These are phyloP conservation scores for Pandemis cinnamomeana DNA, from an alignment of 2,888 invertebrate species.

Conservation along the genomic window DNA sequence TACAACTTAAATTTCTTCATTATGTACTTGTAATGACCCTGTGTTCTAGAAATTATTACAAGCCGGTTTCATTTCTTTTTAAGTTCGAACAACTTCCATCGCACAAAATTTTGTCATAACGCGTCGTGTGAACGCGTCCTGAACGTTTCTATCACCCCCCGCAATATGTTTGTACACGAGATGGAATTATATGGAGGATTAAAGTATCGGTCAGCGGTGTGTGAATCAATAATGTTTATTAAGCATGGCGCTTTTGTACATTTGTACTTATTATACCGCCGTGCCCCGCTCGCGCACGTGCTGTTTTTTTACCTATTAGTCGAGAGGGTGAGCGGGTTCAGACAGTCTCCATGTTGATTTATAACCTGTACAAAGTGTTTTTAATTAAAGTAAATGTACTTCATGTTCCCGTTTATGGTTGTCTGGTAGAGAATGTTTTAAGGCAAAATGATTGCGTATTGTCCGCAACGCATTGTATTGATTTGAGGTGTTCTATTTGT, in stretches of 20 bases:
- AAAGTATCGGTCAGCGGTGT: slow-evolving; percentile 65
- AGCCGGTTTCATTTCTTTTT: too few relatives aligned
- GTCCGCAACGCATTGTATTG: too few relatives aligned
- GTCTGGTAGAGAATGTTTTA: too few relatives aligned
- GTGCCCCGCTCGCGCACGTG: slow-evolving; percentile 51
- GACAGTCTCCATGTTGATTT: not conserved
- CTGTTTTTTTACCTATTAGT: slow-evolving; percentile 10
- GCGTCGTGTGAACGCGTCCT: slow-evolving; percentile 25
- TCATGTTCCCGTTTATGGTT: not conserved
- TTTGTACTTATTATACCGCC: slow-evolving; percentile 55
- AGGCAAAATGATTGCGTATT: too few relatives aligned
- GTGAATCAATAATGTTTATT: slow-evolving; percentile 72
- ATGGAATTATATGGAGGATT: slow-evolving; percentile 67
- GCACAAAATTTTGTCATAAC: not conserved
- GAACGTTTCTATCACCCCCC: slow-evolving; percentile 59
- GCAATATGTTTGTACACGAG: slow-evolving; percentile 68
- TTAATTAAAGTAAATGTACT: not conserved
- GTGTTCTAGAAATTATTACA: too few relatives aligned
- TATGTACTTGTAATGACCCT: too few relatives aligned
- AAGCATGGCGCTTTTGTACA: slow-evolving; percentile 60
- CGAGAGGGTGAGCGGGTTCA: slow-evolving; percentile 39
- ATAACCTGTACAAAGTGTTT: not conserved
- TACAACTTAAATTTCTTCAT: too few relatives aligned
- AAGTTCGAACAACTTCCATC: too few relatives aligned
- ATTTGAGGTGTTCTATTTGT: too few relatives aligned